A percentile compares a stretch with the other conserved stretches of the same genome.
Conservation (phyloP, 2,888 invertebrate genomes). For the Dicyrtoma fusca region DNA sequence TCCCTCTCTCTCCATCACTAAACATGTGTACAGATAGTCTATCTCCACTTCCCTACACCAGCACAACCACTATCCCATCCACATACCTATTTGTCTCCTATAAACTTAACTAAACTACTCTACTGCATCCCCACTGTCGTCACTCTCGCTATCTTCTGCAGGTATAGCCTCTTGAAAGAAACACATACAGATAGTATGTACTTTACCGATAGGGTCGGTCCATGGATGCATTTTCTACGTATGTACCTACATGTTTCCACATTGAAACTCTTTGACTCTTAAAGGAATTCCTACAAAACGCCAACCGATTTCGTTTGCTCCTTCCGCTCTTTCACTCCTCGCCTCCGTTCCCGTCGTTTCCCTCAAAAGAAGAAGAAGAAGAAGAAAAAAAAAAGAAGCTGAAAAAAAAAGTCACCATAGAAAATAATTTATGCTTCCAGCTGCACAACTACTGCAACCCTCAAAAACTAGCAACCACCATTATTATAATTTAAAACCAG, state of each 20-base stretch:
- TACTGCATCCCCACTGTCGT: not conserved
- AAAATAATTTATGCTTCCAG: constrained; percentile 28
- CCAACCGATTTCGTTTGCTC: constrained; percentile 7
- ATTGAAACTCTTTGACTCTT: not conserved
- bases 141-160: constrained; percentile 13
- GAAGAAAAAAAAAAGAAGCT: not conserved
- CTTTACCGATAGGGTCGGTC: no score
- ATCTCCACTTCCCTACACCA: not conserved
- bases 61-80: not conserved
- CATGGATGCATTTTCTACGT: not conserved
- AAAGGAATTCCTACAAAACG: not conserved
- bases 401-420: constrained; percentile 25
- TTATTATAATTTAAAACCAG: constrained; percentile 36
- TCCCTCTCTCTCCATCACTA: constrained; percentile 7
- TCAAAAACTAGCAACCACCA: constrained; percentile 20
- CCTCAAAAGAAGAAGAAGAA: not conserved
- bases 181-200: no score
- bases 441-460: constrained; percentile 10
- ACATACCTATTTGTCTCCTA: not conserved
- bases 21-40: constrained; percentile 1
- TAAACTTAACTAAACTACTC: constrained; percentile 1
- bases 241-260: not conserved
- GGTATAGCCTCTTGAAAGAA: no score
- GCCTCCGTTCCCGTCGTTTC: not conserved
- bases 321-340: not conserved